phyloP scores from a whole-genome alignment of 2,888 invertebrate genomes.

The Phymatocera aterrima region DNA sequence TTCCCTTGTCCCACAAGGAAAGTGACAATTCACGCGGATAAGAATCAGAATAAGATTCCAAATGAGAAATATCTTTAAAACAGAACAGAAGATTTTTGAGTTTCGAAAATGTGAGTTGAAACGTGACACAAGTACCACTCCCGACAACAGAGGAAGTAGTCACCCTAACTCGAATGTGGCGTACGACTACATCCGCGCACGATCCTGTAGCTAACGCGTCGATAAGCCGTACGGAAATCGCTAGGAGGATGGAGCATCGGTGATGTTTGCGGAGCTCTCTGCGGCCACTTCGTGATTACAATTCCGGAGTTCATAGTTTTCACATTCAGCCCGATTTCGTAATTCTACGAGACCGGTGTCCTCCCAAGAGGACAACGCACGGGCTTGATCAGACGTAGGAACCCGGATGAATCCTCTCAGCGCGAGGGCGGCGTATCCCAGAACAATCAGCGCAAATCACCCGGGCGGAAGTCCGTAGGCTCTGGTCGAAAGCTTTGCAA shows the following conservation, averaged over 20 bases:
- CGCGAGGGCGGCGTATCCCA: neutral
- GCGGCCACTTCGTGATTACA: neutral
- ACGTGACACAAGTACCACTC: too few species aligned
- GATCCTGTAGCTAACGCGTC: neutral
- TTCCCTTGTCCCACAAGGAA: too few species aligned
- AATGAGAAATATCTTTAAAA: too few species aligned
- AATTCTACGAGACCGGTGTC: neutral
- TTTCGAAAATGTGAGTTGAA: too few species aligned
- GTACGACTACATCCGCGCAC: neutral
- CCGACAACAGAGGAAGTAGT: neutral
- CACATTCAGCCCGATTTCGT: neutral
- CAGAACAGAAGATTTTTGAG: too few species aligned
- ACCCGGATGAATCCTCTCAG: neutral
- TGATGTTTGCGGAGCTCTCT: neutral
- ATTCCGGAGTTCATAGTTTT: neutral
- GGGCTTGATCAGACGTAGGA: neutral
- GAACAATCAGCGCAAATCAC: neutral
- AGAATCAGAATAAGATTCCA: too few species aligned
- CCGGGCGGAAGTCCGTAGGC: constrained; percentile 3
- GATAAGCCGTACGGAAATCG: neutral
- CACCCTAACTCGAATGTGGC: neutral
- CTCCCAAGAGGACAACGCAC: neutral
- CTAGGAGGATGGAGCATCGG: neutral
- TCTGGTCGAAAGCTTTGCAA: neutral
- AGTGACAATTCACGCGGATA: too few species aligned